Evolutionary conservation across 2,113 vertebrate species (phyloP), one percentile per base, ranked within the genome.

Genomic region (Todiramphus saurophagus): DNA sequence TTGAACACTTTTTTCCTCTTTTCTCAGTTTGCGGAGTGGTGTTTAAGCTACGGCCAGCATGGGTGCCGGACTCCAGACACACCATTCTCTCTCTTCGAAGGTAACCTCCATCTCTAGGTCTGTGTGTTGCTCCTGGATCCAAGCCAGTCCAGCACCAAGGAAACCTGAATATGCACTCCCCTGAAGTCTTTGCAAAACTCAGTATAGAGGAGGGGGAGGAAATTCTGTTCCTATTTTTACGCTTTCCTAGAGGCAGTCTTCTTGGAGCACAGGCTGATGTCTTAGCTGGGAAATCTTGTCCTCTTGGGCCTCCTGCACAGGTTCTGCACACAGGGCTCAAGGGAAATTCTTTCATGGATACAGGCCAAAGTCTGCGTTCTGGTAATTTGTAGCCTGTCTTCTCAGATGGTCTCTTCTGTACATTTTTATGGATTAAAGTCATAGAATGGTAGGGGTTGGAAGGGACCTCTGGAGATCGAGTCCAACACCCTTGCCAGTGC

Each of bases 41-140:
- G 99, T 94, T 98, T 99, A 97, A 99, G 99, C 96, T 99, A 99
- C 2, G 99, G 99, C 19, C 98, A 98, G 10, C 99, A 99, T 1
- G 99, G 99, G 46, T 99, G 99, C 97, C 97, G 99, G 93, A 99
- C 98, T 31, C 99, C 99, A 4, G 99, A 99, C 95, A 99, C 99
- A 0, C 99, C 99, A 1, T 99, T 98, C 98, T 99, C 99, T 23
- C 99, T 99, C 68, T 99, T 99, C 96, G 99, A 99, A 99, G 99
- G 99, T 99, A 99, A 95, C 78, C 37, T 91, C 50, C 46, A 3
- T 80, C 91, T 80, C 91, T 59, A 30, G 11, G 31, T 25, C 79
- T 82, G 24, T n/a, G 30, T 73, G 93, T 78, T 78, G 28, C 16
- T 58, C 20, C 58, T 89, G 66, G 27, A n/a, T 53, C 21, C 41